Evolutionary conservation across 2,888 invertebrate species (phyloP).

Genomic region (Drepana falcataria): DNA sequence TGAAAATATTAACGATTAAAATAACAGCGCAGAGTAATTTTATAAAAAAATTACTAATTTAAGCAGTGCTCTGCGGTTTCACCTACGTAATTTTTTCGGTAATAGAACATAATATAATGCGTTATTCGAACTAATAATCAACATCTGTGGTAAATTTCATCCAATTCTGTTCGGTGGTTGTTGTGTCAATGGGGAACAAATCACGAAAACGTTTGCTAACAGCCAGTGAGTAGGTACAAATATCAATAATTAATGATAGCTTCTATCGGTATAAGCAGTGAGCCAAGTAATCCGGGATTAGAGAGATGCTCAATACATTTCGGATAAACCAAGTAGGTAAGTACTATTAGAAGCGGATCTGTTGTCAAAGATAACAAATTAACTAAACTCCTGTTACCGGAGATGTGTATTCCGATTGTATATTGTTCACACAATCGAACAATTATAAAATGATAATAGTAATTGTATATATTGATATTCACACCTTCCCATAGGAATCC

Average conservation of each 20-base stretch:
- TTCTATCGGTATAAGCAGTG: not conserved
- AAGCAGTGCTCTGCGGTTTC: too few species aligned
- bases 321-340: not conserved
- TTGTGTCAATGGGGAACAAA: too few species aligned
- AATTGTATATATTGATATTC: conserved; percentile 2
- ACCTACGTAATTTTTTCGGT: too few species aligned
- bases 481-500: not conserved
- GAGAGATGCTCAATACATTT: not conserved
- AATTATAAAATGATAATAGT: not conserved
- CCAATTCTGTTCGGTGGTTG: too few species aligned
- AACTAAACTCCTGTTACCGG: not conserved
- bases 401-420: not conserved
- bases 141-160: too few species aligned
- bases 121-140: too few species aligned
- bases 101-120: too few species aligned
- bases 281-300: not conserved
- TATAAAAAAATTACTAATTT: too few species aligned
- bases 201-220: too few species aligned
- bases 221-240: too few species aligned
- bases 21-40: too few species aligned
- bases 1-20: too few species aligned
- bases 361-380: not conserved
- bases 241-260: not conserved
- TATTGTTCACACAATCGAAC: not conserved
- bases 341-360: not conserved